Conservation (phyloP, 2,113 vertebrate species). For the Chaetodon trifascialis region DNA sequence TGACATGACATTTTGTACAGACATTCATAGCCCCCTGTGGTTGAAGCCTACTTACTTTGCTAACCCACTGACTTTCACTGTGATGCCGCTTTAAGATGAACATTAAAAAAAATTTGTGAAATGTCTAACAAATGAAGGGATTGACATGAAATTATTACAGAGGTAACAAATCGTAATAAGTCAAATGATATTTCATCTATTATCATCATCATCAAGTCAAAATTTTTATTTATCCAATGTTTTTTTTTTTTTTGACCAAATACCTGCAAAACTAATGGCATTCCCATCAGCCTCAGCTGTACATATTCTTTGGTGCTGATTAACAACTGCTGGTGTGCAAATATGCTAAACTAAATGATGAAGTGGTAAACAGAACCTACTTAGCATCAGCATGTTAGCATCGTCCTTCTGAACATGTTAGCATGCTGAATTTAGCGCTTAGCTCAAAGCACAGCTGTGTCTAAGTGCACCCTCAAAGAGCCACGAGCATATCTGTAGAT, state of each 20-base stretch:
- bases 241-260: neutral
- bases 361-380: too few species aligned
- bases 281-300: neutral
- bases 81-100: neutral
- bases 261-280: neutral
- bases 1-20: neutral
- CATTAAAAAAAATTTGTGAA: neutral
- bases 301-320: neutral
- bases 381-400: neutral
- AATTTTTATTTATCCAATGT: neutral
- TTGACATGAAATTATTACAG: neutral
- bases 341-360: neutral
- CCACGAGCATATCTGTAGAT: neutral
- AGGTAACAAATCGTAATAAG: neutral
- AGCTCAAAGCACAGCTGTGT: neutral
- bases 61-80: neutral
- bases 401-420: neutral
- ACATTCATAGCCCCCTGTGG: neutral
- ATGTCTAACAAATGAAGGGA: neutral
- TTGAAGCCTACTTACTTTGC: neutral
- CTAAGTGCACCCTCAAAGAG: neutral
- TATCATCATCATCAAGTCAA: neutral
- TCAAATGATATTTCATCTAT: neutral
- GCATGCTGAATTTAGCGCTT: neutral
- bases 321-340: too few species aligned